These are phyloP conservation scores for Lutraria lutraria DNA, from an alignment of 2,888 invertebrate genomes.

Conservation along the genomic window DNA sequence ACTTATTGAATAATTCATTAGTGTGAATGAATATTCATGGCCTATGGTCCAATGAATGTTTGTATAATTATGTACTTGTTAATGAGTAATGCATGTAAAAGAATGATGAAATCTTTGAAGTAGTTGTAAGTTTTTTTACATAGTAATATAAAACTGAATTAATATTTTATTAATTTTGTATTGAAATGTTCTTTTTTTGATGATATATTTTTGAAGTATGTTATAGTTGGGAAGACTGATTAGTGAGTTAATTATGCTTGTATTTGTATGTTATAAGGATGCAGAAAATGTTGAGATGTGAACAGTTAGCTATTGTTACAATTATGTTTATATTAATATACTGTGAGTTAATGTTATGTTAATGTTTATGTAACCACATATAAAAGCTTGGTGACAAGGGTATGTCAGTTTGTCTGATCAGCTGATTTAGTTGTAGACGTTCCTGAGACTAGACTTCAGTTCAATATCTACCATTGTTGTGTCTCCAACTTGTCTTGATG, in stretches of 20 bases:
- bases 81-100: background rate
- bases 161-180: background rate
- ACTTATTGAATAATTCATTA: background rate
- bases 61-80: background rate
- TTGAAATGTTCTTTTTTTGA: background rate
- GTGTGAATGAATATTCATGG: background rate
- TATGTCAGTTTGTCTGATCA: background rate
- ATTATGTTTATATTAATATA: background rate
- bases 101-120: background rate
- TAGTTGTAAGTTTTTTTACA: background rate
- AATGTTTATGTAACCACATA: background rate
- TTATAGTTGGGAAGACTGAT: background rate
- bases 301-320: background rate
- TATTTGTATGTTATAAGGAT: background rate
- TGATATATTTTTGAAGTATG: background rate
- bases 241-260: background rate
- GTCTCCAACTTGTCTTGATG: too few species aligned
- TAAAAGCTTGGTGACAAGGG: conserved; percentile 2
- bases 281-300: background rate
- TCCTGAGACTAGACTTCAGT: background rate
- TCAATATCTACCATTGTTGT: background rate
- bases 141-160: background rate
- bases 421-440: background rate
- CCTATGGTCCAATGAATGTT: background rate
- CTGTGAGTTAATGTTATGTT: background rate